Evolutionary conservation across 1,140 invertebrate genomes (phyloP).

Genomic region (Psilanteris sp.): DNA sequence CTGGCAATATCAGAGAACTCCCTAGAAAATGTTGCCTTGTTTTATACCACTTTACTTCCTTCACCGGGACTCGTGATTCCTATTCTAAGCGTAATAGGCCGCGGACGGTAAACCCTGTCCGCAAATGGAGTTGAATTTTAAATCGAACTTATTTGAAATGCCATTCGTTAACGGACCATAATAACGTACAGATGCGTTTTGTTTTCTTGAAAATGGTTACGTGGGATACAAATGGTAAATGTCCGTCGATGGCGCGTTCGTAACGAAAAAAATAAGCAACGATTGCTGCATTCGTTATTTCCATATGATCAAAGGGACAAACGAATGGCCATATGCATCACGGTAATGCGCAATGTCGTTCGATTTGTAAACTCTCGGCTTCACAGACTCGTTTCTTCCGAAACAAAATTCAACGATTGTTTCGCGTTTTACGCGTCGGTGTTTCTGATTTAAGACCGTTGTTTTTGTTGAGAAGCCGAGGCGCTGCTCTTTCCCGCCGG

Average conservation of each 20-base stretch:
- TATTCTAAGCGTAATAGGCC: constrained; percentile 58
- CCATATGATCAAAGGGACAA: constrained; percentile 56
- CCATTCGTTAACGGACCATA: constrained; percentile 58
- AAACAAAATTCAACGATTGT: constrained; percentile 31
- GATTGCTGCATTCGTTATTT: constrained; percentile 53
- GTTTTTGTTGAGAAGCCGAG: constrained; percentile 1
- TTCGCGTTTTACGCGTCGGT: constrained; percentile 19
- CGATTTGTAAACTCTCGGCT: constrained; percentile 40
- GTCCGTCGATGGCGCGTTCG: constrained; percentile 24
- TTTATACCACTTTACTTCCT: constrained; percentile 50
- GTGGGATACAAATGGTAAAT: constrained; percentile 53
- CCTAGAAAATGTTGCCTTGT: constrained; percentile 31
- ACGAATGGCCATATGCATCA: constrained; percentile 47
- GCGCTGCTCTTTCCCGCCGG: constrained; percentile 1
- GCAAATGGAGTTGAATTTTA: constrained; percentile 61
- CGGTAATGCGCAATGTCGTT: constrained; percentile 44
- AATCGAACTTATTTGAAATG: constrained; percentile 59
- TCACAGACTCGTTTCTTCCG: constrained; percentile 23
- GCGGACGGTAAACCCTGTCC: constrained; percentile 50
- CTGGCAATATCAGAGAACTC: constrained; percentile 39
- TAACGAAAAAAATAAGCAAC: constrained; percentile 52
- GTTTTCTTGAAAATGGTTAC: constrained; percentile 54
- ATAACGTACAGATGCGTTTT: constrained; percentile 59
- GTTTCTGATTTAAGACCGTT: constrained; percentile 20
- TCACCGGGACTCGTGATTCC: constrained; percentile 36